Evolutionary conservation across 1,140 invertebrate species (phyloP).

Genomic region (Ceratosolen fusciceps): DNA sequence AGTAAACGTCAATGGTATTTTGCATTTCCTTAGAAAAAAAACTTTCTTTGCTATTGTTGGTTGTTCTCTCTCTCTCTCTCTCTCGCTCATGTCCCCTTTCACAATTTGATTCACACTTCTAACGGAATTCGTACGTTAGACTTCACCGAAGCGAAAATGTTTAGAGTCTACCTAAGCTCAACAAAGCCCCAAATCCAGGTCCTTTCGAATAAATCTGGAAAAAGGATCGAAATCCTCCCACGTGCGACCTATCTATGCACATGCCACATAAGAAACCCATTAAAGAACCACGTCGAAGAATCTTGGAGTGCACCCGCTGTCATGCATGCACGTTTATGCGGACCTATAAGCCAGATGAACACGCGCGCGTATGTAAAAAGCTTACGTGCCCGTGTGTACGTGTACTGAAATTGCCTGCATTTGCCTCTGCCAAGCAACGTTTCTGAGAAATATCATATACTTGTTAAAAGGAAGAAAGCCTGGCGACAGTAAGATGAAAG

Average conservation of each 20-base stretch:
- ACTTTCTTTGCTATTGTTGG: background rate
- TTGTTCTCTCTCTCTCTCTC: too few species aligned
- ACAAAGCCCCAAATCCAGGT: conserved; percentile 19
- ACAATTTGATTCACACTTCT: background rate
- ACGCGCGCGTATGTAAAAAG: too few species aligned
- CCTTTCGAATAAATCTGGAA: conserved; percentile 11
- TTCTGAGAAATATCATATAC: conserved; percentile 33
- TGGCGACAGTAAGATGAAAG: background rate
- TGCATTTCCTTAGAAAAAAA: conserved; percentile 9
- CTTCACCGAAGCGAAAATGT: conserved; percentile 26
- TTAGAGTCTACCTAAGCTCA: background rate
- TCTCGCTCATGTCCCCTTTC: conserved; percentile 14
- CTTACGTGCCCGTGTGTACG: too few species aligned
- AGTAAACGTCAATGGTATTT: conserved; percentile 36
- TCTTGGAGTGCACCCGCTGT: conserved; percentile 20
- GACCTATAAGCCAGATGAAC: too few species aligned
- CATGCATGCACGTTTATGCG: too few species aligned
- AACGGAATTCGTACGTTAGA: conserved; percentile 20
- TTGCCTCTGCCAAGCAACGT: background rate
- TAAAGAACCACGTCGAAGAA: conserved; percentile 27
- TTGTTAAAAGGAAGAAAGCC: conserved; percentile 8
- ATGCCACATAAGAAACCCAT: conserved; percentile 34
- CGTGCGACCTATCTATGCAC: background rate
- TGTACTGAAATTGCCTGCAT: conserved; percentile 9
- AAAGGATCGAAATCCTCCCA: conserved; percentile 35